phyloP scores from a whole-genome alignment of 2,888 invertebrate genomes.

The Brenthis hecate region DNA sequence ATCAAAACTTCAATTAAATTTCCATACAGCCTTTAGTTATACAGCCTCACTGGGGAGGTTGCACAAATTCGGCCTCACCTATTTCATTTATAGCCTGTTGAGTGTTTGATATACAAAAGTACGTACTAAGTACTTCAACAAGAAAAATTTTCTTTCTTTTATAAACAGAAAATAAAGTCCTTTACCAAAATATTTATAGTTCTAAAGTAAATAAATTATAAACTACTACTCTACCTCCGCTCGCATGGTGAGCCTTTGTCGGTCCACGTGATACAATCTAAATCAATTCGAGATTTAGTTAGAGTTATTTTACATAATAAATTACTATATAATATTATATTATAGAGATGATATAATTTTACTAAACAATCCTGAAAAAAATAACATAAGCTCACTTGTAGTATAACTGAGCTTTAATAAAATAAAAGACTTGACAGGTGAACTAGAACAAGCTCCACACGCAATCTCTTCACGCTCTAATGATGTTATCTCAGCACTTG shows the following conservation, averaged over 20 bases:
- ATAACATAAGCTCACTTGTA: not conserved
- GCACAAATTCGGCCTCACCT: not conserved
- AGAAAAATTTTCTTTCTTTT: not conserved
- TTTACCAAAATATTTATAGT: no score
- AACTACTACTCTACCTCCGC: no score
- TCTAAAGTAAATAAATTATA: no score
- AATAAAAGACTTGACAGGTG: slow-evolving; percentile 27
- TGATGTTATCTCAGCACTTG: slow-evolving; percentile 19
- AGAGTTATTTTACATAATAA: not conserved
- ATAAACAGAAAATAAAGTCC: no score
- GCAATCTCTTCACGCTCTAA: slow-evolving; percentile 19
- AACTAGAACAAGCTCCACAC: slow-evolving; percentile 18
- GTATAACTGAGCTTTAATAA: slow-evolving; percentile 12
- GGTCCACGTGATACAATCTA: no score
- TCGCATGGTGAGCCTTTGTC: no score
- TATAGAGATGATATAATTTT: no score
- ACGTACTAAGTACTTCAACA: not conserved
- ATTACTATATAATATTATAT: no score
- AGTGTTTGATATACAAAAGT: not conserved
- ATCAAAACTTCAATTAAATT: slow-evolving; percentile 80
- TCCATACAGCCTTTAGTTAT: slow-evolving; percentile 71
- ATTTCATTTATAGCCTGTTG: slow-evolving; percentile 47
- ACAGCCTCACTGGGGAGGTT: slow-evolving; percentile 51
- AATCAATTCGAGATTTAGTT: no score
- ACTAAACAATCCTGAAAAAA: not conserved